Evolutionary conservation across 2,113 vertebrate genomes (phyloP).

Genomic region (Leucosticte australis): DNA sequence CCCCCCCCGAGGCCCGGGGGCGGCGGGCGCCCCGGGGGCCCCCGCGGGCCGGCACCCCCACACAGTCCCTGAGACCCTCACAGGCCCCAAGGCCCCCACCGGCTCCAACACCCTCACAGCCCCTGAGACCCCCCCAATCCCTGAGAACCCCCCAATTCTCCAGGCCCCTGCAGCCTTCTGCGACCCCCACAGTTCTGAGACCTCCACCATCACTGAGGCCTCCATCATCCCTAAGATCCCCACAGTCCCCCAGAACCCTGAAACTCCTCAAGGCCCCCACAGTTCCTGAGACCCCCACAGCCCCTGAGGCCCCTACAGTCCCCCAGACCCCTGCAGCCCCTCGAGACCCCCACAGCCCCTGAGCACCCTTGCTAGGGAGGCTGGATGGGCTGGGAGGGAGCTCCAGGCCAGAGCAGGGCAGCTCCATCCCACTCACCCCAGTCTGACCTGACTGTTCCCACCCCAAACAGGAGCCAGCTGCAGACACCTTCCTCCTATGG

Average conservation of each 20-base stretch:
- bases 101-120: too few relatives aligned
- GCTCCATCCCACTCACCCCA: not conserved
- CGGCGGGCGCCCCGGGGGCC: too few relatives aligned
- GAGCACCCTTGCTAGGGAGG: not conserved
- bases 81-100: too few relatives aligned
- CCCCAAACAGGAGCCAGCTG: slow-evolving; percentile 78
- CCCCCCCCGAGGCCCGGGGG: too few relatives aligned
- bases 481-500: slow-evolving; percentile 81
- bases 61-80: not conserved
- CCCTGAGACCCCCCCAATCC: too few relatives aligned
- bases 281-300: not conserved
- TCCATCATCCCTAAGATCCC: not conserved
- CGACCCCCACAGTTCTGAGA: not conserved
- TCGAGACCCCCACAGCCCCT: not conserved
- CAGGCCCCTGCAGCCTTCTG: not conserved
- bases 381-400: not conserved
- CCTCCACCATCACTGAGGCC: too few relatives aligned
- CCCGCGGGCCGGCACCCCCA: too few relatives aligned
- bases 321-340: too few relatives aligned
- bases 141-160: not conserved
- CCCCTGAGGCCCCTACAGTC: fast-evolving
- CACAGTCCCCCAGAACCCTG: too few relatives aligned
- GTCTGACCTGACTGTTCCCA: not conserved
- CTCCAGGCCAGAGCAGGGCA: too few relatives aligned
- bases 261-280: too few relatives aligned